Evolutionary conservation across 1,140 invertebrate species (phyloP).

Genomic region (Nasonia longicornis): DNA sequence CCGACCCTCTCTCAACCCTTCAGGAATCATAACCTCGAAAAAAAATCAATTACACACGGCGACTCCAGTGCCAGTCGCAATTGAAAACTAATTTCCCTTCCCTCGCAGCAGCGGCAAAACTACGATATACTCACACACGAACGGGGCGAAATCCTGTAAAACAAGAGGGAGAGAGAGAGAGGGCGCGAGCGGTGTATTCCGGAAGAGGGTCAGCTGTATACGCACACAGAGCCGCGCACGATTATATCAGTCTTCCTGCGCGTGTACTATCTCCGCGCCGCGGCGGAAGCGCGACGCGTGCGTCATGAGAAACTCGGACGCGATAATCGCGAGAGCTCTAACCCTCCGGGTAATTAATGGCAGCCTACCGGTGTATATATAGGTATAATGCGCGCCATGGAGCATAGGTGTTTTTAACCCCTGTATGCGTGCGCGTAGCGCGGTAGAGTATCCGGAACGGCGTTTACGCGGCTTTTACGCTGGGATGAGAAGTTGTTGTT

Average conservation of each 20-base stretch:
- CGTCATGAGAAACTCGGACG: constrained; percentile 40
- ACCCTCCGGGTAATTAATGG: constrained; percentile 41
- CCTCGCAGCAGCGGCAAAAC: background rate
- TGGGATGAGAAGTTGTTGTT: background rate
- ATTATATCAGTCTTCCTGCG: constrained; percentile 26
- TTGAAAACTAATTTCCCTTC: constrained; percentile 24
- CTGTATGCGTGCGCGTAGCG: background rate
- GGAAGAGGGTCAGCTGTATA: constrained; percentile 23
- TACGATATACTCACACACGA: background rate
- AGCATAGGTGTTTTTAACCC: background rate
- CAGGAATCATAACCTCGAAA: background rate
- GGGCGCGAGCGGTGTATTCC: background rate
- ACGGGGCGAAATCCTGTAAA: background rate
- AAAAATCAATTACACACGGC: constrained; percentile 1
- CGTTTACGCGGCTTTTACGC: constrained; percentile 27
- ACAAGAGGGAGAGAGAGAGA: background rate
- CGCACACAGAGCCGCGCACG: background rate
- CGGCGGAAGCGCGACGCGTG: constrained; percentile 32
- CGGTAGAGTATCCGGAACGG: background rate
- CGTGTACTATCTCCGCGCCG: constrained; percentile 14
- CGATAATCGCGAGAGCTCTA: constrained; percentile 28
- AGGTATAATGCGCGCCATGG: no score
- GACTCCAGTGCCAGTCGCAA: background rate
- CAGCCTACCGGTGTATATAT: background rate
- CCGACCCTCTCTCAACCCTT: no score